Evolutionary conservation across 2,113 vertebrate genomes (phyloP), one percentile per base, ranked within the genome.

Genomic region (Odocoileus hemionus): DNA sequence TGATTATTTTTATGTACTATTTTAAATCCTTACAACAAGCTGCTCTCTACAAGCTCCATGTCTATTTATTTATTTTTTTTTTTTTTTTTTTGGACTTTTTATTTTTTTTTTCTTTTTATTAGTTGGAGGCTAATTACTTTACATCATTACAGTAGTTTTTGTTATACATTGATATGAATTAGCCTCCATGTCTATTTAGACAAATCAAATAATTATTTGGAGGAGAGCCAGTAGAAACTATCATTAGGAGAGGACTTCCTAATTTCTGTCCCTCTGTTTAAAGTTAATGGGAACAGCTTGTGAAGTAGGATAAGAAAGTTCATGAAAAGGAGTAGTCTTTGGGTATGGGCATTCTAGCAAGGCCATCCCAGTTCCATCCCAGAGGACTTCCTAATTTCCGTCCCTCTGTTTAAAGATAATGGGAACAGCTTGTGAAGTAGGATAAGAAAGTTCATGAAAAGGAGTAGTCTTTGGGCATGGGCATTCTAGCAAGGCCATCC

Each of bases 161-260:
- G n/a, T n/a, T n/a, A n/a, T n/a, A n/a, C n/a, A n/a, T n/a, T n/a
- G n/a, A n/a, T n/a, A n/a, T n/a, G n/a, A n/a, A n/a, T n/a, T n/a
- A n/a, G n/a, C n/a, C 5, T 93, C 30, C 14, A 54, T 82, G 67
- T 86, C 58, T 70, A 45, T 95, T 90, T 14, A 94, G 67, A 97
- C 45, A 90, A 96, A 58, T 88, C 82, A 95, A 96, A 94, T 45
- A 83, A 76, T 88, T 82, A 76, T 96, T 92, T 67, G 50, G 47
- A 80, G 85, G 64, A 92, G 43, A 86, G 36, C 23, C 52, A 93
- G 36, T 61, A 61, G n/a, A 50, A 85, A 55, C 43, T 67, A n/a
- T 90, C 78, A 85, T 55, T 55, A 67, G 10, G 47, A 88, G 30
- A 97, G 50, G 39, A 79, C 52, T 52, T 94, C n/a, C 57, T 95